These are phyloP conservation scores for Sebastes fasciatus DNA, from an alignment of 2,113 vertebrate species.

Conservation along the genomic window DNA sequence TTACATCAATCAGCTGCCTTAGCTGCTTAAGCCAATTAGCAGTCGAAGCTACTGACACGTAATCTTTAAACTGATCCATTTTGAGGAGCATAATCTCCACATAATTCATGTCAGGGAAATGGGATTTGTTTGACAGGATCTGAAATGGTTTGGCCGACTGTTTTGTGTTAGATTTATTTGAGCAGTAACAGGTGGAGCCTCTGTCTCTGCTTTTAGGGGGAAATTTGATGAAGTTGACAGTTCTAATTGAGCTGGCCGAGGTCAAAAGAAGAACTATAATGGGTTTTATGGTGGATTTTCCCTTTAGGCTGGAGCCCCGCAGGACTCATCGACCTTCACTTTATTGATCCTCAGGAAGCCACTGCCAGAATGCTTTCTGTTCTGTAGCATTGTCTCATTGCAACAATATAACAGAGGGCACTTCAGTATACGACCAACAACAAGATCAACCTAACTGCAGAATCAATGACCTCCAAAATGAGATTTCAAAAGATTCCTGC, in stretches of 20 bases:
- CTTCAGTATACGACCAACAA: not conserved
- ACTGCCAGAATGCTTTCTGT: not conserved
- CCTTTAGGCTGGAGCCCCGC: not conserved
- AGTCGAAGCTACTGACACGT: not conserved
- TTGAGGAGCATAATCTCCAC: not conserved
- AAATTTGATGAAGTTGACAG: not conserved
- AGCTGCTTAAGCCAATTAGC: not conserved
- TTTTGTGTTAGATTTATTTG: not conserved
- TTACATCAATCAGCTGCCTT: not conserved
- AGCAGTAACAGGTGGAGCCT: not conserved
- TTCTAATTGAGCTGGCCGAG: not conserved
- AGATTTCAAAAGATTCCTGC: conserved; percentile 34
- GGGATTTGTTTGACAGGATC: not conserved
- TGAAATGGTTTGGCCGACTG: not conserved
- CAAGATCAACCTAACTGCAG: not conserved
- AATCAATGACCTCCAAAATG: conserved; percentile 8
- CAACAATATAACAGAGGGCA: conserved; percentile 1
- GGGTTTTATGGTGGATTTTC: not conserved
- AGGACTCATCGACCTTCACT: conserved; percentile 26
- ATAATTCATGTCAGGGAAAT: not conserved
- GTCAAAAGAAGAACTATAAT: not conserved
- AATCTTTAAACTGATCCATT: conserved; percentile 1
- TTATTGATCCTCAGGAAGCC: conserved; percentile 31
- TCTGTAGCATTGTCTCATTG: not conserved
- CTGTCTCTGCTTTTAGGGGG: not conserved